Conservation (phyloP, 2,888 invertebrate genomes). For the Melanchra persicariae region DNA sequence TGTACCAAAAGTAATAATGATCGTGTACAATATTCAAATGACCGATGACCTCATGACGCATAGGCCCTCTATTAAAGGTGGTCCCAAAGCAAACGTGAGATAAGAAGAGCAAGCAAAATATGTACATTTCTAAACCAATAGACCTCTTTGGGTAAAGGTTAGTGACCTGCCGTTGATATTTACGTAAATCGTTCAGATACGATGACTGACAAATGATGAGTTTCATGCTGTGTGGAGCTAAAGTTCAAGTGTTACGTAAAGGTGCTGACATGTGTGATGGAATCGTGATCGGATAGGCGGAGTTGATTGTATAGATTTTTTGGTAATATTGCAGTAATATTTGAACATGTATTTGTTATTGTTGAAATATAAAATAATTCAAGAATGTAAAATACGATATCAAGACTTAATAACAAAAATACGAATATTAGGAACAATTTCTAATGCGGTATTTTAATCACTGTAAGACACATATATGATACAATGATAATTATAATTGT, state of each 20-base stretch:
- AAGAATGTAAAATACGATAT: too few relatives aligned
- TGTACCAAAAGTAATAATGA: not conserved
- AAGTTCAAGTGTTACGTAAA: slow-evolving; percentile 73
- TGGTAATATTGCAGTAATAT: not conserved
- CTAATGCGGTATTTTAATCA: not conserved
- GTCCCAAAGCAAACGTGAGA: slow-evolving; percentile 58
- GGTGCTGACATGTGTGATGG: slow-evolving; percentile 53
- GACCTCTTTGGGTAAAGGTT: slow-evolving; percentile 63
- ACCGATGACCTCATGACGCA: slow-evolving; percentile 49
- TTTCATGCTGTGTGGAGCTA: slow-evolving; percentile 68
- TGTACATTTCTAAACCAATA: slow-evolving; percentile 63
- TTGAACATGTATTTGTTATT: not conserved
- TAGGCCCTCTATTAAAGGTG: slow-evolving; percentile 33
- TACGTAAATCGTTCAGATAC: slow-evolving; percentile 76
- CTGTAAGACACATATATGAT: too few relatives aligned
- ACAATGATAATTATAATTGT: not conserved
- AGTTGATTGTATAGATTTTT: slow-evolving; percentile 29
- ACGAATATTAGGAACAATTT: too few relatives aligned
- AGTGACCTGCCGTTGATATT: slow-evolving; percentile 72
- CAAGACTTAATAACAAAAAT: too few relatives aligned
- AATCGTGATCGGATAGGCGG: slow-evolving; percentile 29
- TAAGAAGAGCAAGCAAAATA: slow-evolving; percentile 65
- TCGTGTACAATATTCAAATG: slow-evolving; percentile 37
- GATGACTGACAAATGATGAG: slow-evolving; percentile 81
- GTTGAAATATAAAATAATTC: not conserved